Percentiles rank a stretch among this genome's conserved stretches.
Conservation (phyloP, 2,113 vertebrate genomes). For the Platichthys stellatus region DNA sequence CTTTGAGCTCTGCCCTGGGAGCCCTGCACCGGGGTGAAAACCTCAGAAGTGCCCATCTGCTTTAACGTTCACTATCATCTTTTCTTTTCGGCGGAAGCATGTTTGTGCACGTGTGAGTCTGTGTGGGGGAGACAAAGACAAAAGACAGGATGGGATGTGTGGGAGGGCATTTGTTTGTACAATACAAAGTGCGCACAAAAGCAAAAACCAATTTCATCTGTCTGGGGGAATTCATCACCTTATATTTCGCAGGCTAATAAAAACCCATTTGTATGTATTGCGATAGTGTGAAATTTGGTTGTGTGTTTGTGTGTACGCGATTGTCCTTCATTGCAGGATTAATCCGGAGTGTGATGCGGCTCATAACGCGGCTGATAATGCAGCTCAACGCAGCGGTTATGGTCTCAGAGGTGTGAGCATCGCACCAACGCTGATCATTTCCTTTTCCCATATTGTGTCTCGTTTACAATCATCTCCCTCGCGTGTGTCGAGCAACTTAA, state of each 20-base stretch:
- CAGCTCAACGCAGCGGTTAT: background rate
- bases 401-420: slow-evolving; percentile 34
- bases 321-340: slow-evolving; percentile 15
- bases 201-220: slow-evolving; percentile 69
- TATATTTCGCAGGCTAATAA: slow-evolving; percentile 50
- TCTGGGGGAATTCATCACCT: slow-evolving; percentile 63
- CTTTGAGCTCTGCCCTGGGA: slow-evolving; percentile 48
- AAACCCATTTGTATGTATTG: slow-evolving; percentile 48
- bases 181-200: slow-evolving; percentile 59
- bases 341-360: slow-evolving; percentile 20
- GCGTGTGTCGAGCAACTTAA: slow-evolving; percentile 5
- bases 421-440: slow-evolving; percentile 14
- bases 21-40: slow-evolving; percentile 20
- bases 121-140: slow-evolving; percentile 24
- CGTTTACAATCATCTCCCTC: background rate
- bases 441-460: slow-evolving; percentile 13
- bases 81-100: slow-evolving; percentile 51
- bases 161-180: slow-evolving; percentile 39
- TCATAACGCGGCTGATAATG: slow-evolving; percentile 35
- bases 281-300: background rate
- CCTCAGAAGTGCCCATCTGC: slow-evolving; percentile 53
- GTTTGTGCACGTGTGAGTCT: slow-evolving; percentile 45
- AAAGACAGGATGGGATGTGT: slow-evolving; percentile 48
- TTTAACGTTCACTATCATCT: slow-evolving; percentile 43
- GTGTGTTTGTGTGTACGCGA: slow-evolving; percentile 13